phyloP scores from a whole-genome alignment of 2,888 invertebrate genomes.

The Drymonia ruficornis region DNA sequence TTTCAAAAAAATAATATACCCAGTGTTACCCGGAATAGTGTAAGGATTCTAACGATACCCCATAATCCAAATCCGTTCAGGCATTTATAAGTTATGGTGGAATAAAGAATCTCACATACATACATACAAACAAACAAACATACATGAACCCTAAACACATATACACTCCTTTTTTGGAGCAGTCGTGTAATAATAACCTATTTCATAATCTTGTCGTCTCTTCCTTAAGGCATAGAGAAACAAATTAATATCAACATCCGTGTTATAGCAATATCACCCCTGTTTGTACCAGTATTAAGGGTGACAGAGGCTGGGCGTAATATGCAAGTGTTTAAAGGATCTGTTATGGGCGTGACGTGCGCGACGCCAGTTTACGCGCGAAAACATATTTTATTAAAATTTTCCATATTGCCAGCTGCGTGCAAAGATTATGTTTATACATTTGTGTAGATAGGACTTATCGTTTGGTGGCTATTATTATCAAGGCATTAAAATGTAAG shows the following conservation, averaged over 20 bases:
- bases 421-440: slow-evolving; percentile 44
- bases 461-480: not conserved
- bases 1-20: too few relatives aligned
- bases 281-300: slow-evolving; percentile 22
- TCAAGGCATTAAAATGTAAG: not conserved
- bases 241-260: slow-evolving; percentile 1
- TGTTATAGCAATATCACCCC: slow-evolving; percentile 15
- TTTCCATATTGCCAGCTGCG: slow-evolving; percentile 66
- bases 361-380: slow-evolving; percentile 62
- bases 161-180: too few relatives aligned
- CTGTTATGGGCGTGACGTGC: slow-evolving; percentile 62
- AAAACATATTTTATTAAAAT: slow-evolving; percentile 76
- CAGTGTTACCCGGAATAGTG: too few relatives aligned
- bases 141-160: too few relatives aligned
- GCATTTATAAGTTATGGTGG: too few relatives aligned
- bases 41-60: too few relatives aligned
- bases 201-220: slow-evolving; percentile 63
- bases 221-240: slow-evolving; percentile 54
- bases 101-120: too few relatives aligned
- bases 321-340: slow-evolving; percentile 59
- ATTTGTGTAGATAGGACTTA: slow-evolving; percentile 7
- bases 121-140: too few relatives aligned
- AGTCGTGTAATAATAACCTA: slow-evolving; percentile 48
- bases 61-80: too few relatives aligned
- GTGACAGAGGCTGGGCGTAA: slow-evolving; percentile 13